Evolutionary conservation across 2,888 invertebrate genomes (phyloP).

Genomic region (Latheticus oryzae): DNA sequence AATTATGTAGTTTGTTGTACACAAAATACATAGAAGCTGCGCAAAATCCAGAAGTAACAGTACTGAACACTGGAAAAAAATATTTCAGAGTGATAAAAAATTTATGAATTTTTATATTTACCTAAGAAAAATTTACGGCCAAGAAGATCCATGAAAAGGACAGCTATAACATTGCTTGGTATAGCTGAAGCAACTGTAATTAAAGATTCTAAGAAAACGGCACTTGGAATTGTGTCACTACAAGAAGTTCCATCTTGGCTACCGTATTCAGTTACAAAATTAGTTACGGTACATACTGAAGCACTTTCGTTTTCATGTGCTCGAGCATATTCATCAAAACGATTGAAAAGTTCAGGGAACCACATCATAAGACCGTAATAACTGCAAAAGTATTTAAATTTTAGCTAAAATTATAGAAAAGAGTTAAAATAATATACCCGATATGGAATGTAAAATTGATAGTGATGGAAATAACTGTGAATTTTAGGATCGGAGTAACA

Average conservation of each 20-base stretch:
- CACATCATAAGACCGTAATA: conserved; percentile 98
- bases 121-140: conserved; percentile 87
- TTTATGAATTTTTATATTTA: too few species aligned
- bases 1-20: conserved; percentile 83
- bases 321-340: conserved; percentile 84
- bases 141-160: conserved; percentile 83
- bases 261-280: conserved; percentile 74
- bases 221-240: conserved; percentile 78
- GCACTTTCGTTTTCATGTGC: conserved; percentile 74
- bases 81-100: background rate
- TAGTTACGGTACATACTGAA: conserved; percentile 81
- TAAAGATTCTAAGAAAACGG: conserved; percentile 87
- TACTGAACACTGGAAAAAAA: conserved; percentile 79
- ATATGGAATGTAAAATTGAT: conserved; percentile 95
- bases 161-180: conserved; percentile 86
- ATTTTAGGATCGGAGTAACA: conserved; percentile 82
- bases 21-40: conserved; percentile 89
- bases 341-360: conserved; percentile 95
- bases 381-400: conserved; percentile 65
- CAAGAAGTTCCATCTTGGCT: conserved; percentile 73
- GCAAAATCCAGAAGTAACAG: conserved; percentile 85
- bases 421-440: conserved; percentile 70
- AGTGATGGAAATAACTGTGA: conserved; percentile 85
- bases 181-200: conserved; percentile 88
- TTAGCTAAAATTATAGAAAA: conserved; percentile 1